These are phyloP conservation scores for Acleris emargana DNA, from an alignment of 2,888 invertebrate genomes.

Conservation along the genomic window DNA sequence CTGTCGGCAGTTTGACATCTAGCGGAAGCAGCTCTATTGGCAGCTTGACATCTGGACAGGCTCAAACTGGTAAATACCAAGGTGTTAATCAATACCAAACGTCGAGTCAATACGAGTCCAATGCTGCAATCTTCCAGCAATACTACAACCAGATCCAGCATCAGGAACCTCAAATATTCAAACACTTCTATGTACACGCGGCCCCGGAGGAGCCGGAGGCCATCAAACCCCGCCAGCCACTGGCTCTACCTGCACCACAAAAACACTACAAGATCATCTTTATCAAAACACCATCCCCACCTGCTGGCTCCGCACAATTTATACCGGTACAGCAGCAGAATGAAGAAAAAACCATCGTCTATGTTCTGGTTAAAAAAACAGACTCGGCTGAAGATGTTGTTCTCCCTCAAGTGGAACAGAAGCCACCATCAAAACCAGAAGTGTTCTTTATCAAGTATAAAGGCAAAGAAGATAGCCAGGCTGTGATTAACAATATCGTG, in stretches of 20 bases:
- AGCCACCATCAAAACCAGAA: conserved; percentile 89
- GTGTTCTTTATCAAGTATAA: conserved; percentile 92
- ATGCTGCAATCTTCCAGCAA: conserved; percentile 66
- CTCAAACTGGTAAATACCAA: conserved; percentile 31
- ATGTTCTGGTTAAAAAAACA: conserved; percentile 90
- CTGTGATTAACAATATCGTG: conserved; percentile 75
- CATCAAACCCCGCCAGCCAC: conserved; percentile 83
- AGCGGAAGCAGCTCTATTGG: not conserved
- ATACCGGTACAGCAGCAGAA: conserved; percentile 87
- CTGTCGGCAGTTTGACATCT: not conserved
- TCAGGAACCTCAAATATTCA: conserved; percentile 88
- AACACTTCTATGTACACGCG: conserved; percentile 77
- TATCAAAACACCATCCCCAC: conserved; percentile 88
- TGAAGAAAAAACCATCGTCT: conserved; percentile 90
- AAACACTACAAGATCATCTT: conserved; percentile 92
- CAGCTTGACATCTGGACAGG: conserved; percentile 22
- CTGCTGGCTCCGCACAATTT: conserved; percentile 85
- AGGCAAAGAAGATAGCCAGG: conserved; percentile 83
- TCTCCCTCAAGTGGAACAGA: conserved; percentile 86
- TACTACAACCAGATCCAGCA: conserved; percentile 88
- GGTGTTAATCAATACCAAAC: conserved; percentile 50
- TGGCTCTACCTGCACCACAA: conserved; percentile 85
- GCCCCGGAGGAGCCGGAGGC: conserved; percentile 79
- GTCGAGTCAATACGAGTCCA: conserved; percentile 45
- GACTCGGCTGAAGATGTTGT: conserved; percentile 87